phyloP scores from a whole-genome alignment of 2,888 invertebrate species.

The Parnassius mnemosyne region DNA sequence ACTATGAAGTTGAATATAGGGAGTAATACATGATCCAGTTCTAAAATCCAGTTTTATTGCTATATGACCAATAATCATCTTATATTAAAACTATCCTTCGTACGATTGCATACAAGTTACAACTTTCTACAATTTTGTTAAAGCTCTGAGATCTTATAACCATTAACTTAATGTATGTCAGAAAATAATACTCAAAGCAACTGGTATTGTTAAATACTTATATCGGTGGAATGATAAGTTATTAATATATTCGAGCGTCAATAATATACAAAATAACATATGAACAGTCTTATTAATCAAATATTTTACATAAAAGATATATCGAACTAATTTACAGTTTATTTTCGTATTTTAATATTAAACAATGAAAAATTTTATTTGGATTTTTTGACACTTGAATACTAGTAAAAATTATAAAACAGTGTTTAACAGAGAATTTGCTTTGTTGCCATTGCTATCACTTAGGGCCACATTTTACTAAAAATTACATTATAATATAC shows the following conservation, averaged over 20 bases:
- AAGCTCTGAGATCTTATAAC: conserved; percentile 52
- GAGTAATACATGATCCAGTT: conserved; percentile 5
- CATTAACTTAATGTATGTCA: conserved; percentile 38
- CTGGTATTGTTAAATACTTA: conserved; percentile 62
- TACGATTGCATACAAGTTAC: conserved; percentile 14
- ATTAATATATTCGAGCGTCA: conserved; percentile 64
- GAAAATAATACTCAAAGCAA: conserved; percentile 66
- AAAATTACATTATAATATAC: background rate
- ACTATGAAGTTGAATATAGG: conserved; percentile 18
- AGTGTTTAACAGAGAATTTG: conserved; percentile 2
- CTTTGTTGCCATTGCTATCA: conserved; percentile 4
- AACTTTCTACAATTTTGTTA: conserved; percentile 43
- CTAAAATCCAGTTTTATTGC: conserved; percentile 20
- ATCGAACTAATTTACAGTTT: conserved; percentile 40
- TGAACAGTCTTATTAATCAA: conserved; percentile 69
- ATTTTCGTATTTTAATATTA: conserved; percentile 42
- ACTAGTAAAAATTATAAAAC: background rate
- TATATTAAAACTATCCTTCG: conserved; percentile 1
- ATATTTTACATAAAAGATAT: conserved; percentile 45
- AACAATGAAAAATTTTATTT: conserved; percentile 28
- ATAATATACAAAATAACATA: conserved; percentile 51
- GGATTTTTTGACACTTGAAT: conserved; percentile 1
- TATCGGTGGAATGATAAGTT: conserved; percentile 74
- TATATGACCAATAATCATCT: conserved; percentile 4
- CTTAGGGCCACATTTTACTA: too few relatives aligned